Evolutionary conservation across 2,113 vertebrate species (phyloP).

Genomic region (Nibea coibor): DNA sequence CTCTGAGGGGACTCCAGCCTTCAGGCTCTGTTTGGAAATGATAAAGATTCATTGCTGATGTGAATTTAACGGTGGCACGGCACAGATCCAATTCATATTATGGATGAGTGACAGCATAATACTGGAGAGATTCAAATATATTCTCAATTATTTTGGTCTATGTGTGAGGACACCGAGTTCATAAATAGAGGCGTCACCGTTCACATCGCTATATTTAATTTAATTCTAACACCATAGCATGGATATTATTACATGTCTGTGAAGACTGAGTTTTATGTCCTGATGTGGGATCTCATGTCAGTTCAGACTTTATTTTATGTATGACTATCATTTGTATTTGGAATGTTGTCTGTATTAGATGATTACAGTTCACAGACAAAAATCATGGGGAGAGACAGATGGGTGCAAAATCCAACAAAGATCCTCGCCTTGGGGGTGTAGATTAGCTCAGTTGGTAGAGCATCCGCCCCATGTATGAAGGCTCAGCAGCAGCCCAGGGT

Average conservation of each 20-base stretch:
- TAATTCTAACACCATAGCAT: not conserved
- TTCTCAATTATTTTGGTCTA: not conserved
- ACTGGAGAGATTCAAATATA: not conserved
- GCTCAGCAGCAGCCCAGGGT: too few relatives aligned
- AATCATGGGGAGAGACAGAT: too few relatives aligned
- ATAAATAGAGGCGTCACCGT: not conserved
- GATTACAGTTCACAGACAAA: too few relatives aligned
- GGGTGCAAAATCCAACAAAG: too few relatives aligned
- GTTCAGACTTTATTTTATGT: not conserved
- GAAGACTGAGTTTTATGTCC: not conserved
- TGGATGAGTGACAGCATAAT: not conserved
- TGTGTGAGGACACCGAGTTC: not conserved
- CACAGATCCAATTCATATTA: not conserved
- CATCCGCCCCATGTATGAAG: too few relatives aligned
- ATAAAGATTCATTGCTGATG: constrained; percentile 30
- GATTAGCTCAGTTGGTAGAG: too few relatives aligned
- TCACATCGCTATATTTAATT: not conserved
- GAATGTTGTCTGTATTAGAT: not conserved
- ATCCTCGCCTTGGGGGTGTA: too few relatives aligned
- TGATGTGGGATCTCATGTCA: not conserved
- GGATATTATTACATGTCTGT: not conserved
- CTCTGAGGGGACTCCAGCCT: constrained; percentile 11
- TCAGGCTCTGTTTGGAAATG: constrained; percentile 17
- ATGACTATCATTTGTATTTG: not conserved
- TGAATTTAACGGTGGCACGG: not conserved